phyloP scores from a whole-genome alignment of 2,888 invertebrate species.

The Mythimna ferrago region DNA sequence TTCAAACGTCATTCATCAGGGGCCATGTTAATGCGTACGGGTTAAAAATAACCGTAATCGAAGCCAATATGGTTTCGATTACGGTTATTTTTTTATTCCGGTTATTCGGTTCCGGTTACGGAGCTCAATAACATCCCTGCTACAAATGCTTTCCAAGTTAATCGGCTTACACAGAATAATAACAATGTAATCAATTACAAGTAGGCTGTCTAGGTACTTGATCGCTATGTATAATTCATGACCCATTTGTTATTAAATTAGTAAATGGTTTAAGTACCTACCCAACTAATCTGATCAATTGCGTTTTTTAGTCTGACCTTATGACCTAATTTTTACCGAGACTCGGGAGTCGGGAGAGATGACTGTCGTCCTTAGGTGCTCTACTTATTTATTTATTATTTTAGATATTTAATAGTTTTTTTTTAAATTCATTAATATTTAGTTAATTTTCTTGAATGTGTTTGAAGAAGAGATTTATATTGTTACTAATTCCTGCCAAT shows the following conservation, averaged over 20 bases:
- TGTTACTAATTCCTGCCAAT: too few relatives aligned
- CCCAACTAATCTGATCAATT: conserved; percentile 17
- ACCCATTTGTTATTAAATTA: conserved; percentile 21
- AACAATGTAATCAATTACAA: conserved; percentile 53
- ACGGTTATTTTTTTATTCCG: too few relatives aligned
- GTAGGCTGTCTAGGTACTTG: conserved; percentile 18
- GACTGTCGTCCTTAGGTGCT: not conserved
- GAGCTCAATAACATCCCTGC: not conserved
- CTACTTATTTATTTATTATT: not conserved
- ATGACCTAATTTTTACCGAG: conserved; percentile 10
- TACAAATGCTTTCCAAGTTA: conserved; percentile 21
- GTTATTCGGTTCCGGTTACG: too few relatives aligned
- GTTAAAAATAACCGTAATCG: too few relatives aligned
- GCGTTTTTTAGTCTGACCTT: conserved; percentile 14
- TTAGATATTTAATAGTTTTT: not conserved
- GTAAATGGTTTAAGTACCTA: conserved; percentile 33
- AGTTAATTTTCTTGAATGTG: not conserved
- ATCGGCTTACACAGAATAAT: conserved; percentile 49
- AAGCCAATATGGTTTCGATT: too few relatives aligned
- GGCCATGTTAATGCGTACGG: too few relatives aligned
- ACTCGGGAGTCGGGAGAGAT: not conserved
- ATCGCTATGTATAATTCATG: conserved; percentile 45
- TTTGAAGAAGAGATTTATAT: not conserved
- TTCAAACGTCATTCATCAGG: too few relatives aligned
- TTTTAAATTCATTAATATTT: conserved; percentile 1